These are phyloP conservation scores for Pygmarrhopalites habei DNA, from an alignment of 1,140 invertebrate genomes.

Conservation along the genomic window DNA sequence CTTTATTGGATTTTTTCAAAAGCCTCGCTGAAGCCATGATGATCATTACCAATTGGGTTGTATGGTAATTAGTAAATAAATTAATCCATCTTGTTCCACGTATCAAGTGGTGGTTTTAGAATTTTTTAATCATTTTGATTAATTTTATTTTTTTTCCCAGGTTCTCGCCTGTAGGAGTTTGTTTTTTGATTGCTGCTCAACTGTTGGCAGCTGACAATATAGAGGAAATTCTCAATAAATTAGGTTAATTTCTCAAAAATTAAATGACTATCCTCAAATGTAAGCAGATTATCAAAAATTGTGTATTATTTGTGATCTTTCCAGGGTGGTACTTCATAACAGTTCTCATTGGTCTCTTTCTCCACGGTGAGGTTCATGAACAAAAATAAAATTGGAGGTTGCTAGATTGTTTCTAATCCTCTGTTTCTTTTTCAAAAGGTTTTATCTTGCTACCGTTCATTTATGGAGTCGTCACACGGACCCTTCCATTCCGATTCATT, in stretches of 20 bases:
- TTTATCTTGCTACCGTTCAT: constrained; percentile 77
- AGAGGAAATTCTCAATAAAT: constrained; percentile 66
- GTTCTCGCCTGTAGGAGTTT: constrained; percentile 85
- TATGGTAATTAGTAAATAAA: constrained; percentile 53
- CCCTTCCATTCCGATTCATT: constrained; percentile 71
- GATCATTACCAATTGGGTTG: constrained; percentile 77
- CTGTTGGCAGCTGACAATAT: constrained; percentile 81
- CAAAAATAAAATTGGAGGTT: no score
- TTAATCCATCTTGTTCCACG: no score
- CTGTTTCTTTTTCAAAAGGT: no score
- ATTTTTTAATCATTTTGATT: neutral
- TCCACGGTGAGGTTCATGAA: no score
- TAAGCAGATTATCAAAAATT: no score
- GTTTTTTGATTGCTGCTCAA: constrained; percentile 82
- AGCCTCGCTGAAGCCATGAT: constrained; percentile 73
- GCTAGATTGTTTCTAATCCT: no score
- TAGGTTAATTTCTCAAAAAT: no score
- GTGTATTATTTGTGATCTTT: no score
- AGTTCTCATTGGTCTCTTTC: constrained; percentile 75
- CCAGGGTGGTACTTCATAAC: constrained; percentile 87
- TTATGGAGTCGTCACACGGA: constrained; percentile 68
- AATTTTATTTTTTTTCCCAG: constrained; percentile 47
- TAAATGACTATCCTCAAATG: no score
- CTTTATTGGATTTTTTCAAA: constrained; percentile 66
- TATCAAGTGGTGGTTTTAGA: neutral